Conservation (phyloP, 2,113 vertebrate species). For the Prionailurus viverrinus region DNA sequence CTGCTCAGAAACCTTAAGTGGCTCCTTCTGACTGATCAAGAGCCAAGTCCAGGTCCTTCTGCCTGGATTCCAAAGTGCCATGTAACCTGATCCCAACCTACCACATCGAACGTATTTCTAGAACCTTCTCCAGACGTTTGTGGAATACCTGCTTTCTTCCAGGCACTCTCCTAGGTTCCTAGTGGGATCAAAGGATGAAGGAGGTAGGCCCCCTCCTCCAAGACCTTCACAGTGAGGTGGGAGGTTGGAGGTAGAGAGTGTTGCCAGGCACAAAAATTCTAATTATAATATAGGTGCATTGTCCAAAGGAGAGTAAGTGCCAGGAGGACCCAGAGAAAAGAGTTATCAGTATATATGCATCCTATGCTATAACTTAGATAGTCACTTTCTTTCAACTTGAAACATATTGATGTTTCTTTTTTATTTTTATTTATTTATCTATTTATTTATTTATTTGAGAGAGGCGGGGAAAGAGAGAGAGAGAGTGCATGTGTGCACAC, state of each 20-base stretch:
- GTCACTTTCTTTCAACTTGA: neutral
- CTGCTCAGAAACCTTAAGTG: neutral
- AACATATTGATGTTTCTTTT: neutral
- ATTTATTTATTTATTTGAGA: too few relatives aligned
- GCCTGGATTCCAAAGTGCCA: too few relatives aligned
- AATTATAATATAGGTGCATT: neutral
- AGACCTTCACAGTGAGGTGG: neutral
- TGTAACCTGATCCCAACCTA: neutral
- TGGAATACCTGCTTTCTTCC: neutral
- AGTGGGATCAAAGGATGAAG: too few relatives aligned
- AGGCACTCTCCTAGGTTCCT: neutral
- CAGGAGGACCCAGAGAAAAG: neutral
- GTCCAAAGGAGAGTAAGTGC: neutral
- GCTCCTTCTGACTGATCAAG: neutral
- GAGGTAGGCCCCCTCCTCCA: neutral
- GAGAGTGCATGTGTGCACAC: too few relatives aligned
- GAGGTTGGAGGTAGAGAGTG: too few relatives aligned
- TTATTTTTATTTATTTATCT: too few relatives aligned
- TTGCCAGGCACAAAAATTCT: neutral
- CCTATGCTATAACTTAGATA: accelerated
- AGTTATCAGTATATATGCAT: neutral
- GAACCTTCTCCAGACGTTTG: accelerated
- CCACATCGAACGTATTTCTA: neutral
- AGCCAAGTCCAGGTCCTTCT: neutral
- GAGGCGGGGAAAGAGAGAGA: too few relatives aligned